Evolutionary conservation across 2,888 invertebrate genomes (phyloP).

Genomic region (Bombyx huttoni): DNA sequence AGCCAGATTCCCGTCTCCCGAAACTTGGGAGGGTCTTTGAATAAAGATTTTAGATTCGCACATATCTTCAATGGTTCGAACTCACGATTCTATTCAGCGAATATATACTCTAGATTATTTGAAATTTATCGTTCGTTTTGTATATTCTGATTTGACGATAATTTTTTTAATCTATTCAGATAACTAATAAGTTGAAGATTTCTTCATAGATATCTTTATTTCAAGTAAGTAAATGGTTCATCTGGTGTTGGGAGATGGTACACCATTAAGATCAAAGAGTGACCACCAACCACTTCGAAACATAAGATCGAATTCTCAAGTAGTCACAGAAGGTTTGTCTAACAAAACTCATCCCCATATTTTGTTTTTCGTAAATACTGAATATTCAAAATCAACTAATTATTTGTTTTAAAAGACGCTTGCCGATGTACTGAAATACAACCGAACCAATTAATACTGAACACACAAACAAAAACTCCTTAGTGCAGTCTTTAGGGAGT

Average conservation of each 20-base stretch:
- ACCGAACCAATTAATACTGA: neutral
- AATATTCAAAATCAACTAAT: neutral
- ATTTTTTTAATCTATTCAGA: too few relatives aligned
- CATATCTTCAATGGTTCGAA: neutral
- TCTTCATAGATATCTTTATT: too few relatives aligned
- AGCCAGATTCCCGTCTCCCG: neutral
- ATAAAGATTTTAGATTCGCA: neutral
- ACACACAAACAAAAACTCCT: constrained; percentile 5
- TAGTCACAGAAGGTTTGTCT: too few relatives aligned
- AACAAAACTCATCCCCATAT: too few relatives aligned
- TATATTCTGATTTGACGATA: neutral
- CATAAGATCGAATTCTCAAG: too few relatives aligned
- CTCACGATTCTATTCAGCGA: neutral
- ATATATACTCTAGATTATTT: neutral
- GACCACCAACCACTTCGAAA: too few relatives aligned
- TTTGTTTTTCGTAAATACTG: too few relatives aligned
- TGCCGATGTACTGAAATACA: neutral
- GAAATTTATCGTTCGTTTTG: neutral
- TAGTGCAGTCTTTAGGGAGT: constrained; percentile 31
- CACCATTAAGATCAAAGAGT: too few relatives aligned
- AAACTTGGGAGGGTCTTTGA: neutral
- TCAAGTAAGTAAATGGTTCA: too few relatives aligned
- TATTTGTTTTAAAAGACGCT: neutral
- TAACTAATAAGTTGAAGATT: too few relatives aligned
- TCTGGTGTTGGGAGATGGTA: too few relatives aligned